Base-by-base conservation (phyloP, 2,113 vertebrate genomes). In the Willisornis vidua region DNA sequence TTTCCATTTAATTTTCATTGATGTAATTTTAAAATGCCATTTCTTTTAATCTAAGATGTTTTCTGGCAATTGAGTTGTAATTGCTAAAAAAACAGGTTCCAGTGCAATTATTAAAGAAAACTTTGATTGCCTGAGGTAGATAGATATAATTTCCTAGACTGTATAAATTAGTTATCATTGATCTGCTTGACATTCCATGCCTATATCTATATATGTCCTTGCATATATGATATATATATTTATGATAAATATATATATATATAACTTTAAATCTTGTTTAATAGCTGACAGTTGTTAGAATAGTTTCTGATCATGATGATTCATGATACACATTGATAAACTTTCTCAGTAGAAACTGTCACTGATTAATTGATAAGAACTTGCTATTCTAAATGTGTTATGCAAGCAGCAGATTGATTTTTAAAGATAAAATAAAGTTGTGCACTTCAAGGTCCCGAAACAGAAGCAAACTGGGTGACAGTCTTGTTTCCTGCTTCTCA, bases 101-200 rank as follows among this genome's bases (percentile, higher is more conserved):
- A 98, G 93, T 85, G 94, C 55, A 97, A 92, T 97, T 98, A 98
- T 98, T 98, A 97, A 96, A 96, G 77, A 95, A 97, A 97, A 93
- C 46, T 77, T 95, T 98, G 93, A 97, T 98, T 97, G 96, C 97
- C 90, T 89, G 94, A 96, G 94, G 94, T 97, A 95, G 67, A 84
- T 62, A 96, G 77, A 90, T 89, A 95, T 97, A 97, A 98, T 96
- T 97, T 96, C 57, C 82, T 94, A 97, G 95, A 94, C 87, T 96
- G 93, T 87, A 97, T 72, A 97, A 97, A 97, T 98, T 96, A 97
- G 89, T 96, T 97, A 96, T 74, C 96, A 97, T 97, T 97, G 97
- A 98, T 97, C 88, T 75, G 87, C 83, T 90, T 98, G 97, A 97
- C 95, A 96, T 94, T 97, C 66, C 66, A 49, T 91, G 87, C 58